Conservation (phyloP, 2,888 invertebrate genomes). For the Campaea margaritaria region DNA sequence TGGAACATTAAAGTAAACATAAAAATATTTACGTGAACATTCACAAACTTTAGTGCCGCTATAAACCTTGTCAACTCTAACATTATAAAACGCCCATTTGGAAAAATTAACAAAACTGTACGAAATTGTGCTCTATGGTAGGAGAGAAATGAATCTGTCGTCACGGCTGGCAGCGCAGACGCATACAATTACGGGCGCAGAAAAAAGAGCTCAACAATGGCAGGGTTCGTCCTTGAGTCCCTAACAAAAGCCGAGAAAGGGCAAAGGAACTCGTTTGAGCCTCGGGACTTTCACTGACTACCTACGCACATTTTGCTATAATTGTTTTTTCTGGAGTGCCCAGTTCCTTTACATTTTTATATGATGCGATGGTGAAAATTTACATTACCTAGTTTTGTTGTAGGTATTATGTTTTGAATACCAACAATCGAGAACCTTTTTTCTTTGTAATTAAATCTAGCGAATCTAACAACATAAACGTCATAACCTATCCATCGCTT, state of each 20-base stretch:
- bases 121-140: slow-evolving; percentile 62
- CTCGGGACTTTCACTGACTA: slow-evolving; percentile 83
- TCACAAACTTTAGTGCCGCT: slow-evolving; percentile 55
- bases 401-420: too few species aligned
- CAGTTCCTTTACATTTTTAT: slow-evolving; percentile 11
- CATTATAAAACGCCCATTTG: slow-evolving; percentile 40
- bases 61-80: slow-evolving; percentile 54
- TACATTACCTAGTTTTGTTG: too few species aligned
- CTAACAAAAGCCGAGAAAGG: slow-evolving; percentile 84
- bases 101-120: slow-evolving; percentile 15
- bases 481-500: too few species aligned
- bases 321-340: slow-evolving; percentile 13
- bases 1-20: too few species aligned
- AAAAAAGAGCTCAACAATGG: slow-evolving; percentile 81
- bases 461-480: background rate
- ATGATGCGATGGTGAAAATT: background rate
- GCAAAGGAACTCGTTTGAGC: slow-evolving; percentile 82
- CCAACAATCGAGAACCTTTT: too few species aligned
- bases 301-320: slow-evolving; percentile 70
- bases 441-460: background rate
- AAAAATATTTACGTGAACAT: slow-evolving; percentile 44
- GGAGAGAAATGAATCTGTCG: slow-evolving; percentile 64
- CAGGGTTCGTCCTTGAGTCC: slow-evolving; percentile 79
- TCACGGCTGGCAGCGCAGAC: slow-evolving; percentile 77
- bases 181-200: slow-evolving; percentile 78